Evolutionary conservation across 2,797 vertebrate species (phyloP).

Genomic region (Xerus rutilus): DNA sequence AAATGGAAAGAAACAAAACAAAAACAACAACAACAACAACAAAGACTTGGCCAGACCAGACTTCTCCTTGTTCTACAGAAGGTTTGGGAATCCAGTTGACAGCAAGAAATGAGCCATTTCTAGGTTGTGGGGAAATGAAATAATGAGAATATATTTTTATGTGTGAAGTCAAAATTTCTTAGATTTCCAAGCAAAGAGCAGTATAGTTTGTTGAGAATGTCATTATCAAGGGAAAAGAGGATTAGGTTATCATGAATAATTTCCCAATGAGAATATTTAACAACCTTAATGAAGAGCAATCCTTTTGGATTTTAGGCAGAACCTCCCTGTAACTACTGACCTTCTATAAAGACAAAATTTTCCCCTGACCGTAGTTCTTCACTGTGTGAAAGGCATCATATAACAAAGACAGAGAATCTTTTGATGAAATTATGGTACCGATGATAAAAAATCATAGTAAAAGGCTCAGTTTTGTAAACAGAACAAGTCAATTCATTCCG

Average conservation of each 20-base stretch:
- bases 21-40: background rate
- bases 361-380: slow-evolving; percentile 57
- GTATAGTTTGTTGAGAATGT: slow-evolving; percentile 79
- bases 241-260: slow-evolving; percentile 61
- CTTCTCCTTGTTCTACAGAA: slow-evolving; percentile 72
- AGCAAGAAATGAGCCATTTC: background rate
- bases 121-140: background rate
- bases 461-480: slow-evolving; percentile 36
- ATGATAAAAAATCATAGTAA: slow-evolving; percentile 28
- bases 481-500: slow-evolving; percentile 26
- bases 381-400: slow-evolving; percentile 17
- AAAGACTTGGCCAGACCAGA: slow-evolving; percentile 71
- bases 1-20: slow-evolving; percentile 75
- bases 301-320: slow-evolving; percentile 50
- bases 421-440: slow-evolving; percentile 61
- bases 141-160: slow-evolving; percentile 81
- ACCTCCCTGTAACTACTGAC: slow-evolving; percentile 55
- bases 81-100: background rate
- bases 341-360: slow-evolving; percentile 65
- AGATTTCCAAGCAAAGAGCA: slow-evolving; percentile 77
- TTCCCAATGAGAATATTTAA: slow-evolving; percentile 18
- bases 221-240: slow-evolving; percentile 65
- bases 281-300: slow-evolving; percentile 59
- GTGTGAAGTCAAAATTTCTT: slow-evolving; percentile 73
- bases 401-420: slow-evolving; percentile 23